These are phyloP conservation scores for Nymphalis polychloros DNA, from an alignment of 2,888 invertebrate genomes.

Conservation along the genomic window DNA sequence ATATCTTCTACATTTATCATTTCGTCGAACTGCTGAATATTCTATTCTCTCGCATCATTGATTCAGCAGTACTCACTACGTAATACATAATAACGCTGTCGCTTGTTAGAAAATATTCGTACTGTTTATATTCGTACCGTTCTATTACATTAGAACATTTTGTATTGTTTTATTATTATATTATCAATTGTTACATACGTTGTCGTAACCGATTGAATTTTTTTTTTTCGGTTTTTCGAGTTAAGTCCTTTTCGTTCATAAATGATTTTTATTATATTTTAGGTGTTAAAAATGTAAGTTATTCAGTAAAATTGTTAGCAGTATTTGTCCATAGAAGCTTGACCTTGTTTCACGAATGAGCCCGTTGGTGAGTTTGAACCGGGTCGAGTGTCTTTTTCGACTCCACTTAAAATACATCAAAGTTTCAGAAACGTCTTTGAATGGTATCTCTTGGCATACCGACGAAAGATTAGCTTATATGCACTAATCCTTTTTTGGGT, in stretches of 20 bases:
- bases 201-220: too few relatives aligned
- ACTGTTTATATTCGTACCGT: too few relatives aligned
- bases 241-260: background rate
- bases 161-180: too few relatives aligned
- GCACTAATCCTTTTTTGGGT: background rate
- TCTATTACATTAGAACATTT: too few relatives aligned
- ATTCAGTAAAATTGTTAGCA: conserved; percentile 11
- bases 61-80: background rate
- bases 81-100: background rate
- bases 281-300: conserved; percentile 1
- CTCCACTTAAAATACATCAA: conserved; percentile 23
- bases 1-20: conserved; percentile 7
- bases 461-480: background rate
- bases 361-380: conserved; percentile 18
- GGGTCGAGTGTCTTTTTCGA: conserved; percentile 31
- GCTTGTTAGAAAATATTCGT: background rate
- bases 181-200: too few relatives aligned
- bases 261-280: background rate
- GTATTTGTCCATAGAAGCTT: conserved; percentile 22
- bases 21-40: conserved; percentile 8
- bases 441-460: conserved; percentile 2
- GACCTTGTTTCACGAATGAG: conserved; percentile 29
- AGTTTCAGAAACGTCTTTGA: conserved; percentile 20
- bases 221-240: background rate
- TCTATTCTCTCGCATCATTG: conserved; percentile 13